Evolutionary conservation across 2,888 invertebrate species (phyloP).

Genomic region (Argyresthia albistria): DNA sequence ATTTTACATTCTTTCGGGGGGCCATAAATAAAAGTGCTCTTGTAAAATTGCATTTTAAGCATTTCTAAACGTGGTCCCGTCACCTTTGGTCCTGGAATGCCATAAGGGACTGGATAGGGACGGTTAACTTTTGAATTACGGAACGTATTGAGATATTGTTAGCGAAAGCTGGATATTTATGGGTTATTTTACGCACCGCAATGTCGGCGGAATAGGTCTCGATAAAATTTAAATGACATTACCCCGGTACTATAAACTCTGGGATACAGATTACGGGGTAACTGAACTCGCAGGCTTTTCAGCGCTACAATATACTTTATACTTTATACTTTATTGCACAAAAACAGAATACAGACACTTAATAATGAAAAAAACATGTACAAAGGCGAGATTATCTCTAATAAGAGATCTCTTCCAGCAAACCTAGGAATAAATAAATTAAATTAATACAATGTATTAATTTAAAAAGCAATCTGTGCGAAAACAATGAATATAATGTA

Average conservation of each 20-base stretch:
- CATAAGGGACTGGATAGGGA: conserved; percentile 21
- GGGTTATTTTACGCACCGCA: conserved; percentile 16
- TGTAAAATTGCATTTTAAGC: conserved; percentile 70
- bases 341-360: too few relatives aligned
- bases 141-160: conserved; percentile 32
- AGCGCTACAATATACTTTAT: neutral
- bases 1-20: conserved; percentile 65
- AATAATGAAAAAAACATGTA: too few relatives aligned
- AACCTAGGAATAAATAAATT: too few relatives aligned
- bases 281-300: too few relatives aligned
- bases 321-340: too few relatives aligned
- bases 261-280: too few relatives aligned
- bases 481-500: conserved; percentile 2
- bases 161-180: conserved; percentile 33
- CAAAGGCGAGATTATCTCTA: too few relatives aligned
- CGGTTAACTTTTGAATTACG: conserved; percentile 41
- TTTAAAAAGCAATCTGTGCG: conserved; percentile 5
- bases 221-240: too few relatives aligned
- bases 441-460: neutral
- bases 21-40: conserved; percentile 62
- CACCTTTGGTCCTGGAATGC: conserved; percentile 45
- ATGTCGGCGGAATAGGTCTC: neutral
- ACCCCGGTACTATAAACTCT: too few relatives aligned
- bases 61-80: conserved; percentile 52
- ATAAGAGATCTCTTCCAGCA: too few relatives aligned